Base-by-base conservation (phyloP, 2,113 vertebrate species). In the Dinomys branickii region DNA sequence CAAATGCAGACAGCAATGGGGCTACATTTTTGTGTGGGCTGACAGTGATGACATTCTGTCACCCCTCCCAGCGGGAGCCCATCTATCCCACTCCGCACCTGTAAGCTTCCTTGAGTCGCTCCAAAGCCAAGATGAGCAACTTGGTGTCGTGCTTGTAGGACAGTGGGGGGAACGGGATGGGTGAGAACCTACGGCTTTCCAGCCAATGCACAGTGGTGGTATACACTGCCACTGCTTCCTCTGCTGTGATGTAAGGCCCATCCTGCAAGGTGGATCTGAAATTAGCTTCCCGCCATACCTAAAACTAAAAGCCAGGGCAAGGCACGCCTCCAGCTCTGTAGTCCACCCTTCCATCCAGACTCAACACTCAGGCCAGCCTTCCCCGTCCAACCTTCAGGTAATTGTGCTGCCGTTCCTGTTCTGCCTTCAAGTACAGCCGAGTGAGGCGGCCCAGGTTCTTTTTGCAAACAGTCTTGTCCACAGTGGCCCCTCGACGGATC, bases 121-220 rank as follows among this genome's bases (percentile, higher is more conserved):
- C 99, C 98, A 99, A 97, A 35, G 99, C 99, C 96, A 99, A 97
- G 97, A 99, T 99, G 75, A 99, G 99, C 98, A 99, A 98, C 88
- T 99, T 99, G 98, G 99, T 99, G 98, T 99, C 99, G 2, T 99
- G 99, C 93, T 99, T 99, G 98, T 99, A 99, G 75, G 99, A 99
- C 41, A 99, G 98, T 0, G 99, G 99, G 0, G 99, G 99, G 97
- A 99, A 99, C 0, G 99, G 99, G 89, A 99, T 99, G 33, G 99
- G 99, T 0, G 99, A 99, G 98, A 99, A 99, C 1, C 99, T 99
- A 9, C 99, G 99, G 98, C 99, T 99, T 98, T 99, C 99, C 98
- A 99, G 97, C 99, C 99, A 99, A 97, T 99, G 99, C 97, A 99
- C 99, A 1, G 99, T 99, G 97, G 99, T 99, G 92, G 99, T 99